Percentiles rank a stretch among this genome's conserved stretches.
Evolutionary conservation across 2,888 invertebrate genomes (phyloP).

Genomic region (Lottia gigantea): DNA sequence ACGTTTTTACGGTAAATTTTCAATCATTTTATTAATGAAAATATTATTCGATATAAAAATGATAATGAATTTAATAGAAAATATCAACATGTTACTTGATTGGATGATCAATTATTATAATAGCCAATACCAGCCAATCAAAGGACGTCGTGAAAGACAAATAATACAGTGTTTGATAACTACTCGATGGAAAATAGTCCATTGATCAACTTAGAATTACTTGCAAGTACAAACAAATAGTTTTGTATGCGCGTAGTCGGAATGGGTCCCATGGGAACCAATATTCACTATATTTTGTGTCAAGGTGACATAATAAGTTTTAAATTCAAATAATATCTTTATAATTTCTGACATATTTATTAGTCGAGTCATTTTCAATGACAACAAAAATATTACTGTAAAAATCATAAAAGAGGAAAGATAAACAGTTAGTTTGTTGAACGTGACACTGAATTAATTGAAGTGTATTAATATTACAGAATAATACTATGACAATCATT

Average conservation of each 20-base stretch:
- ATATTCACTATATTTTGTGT: not conserved
- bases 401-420: too few relatives aligned
- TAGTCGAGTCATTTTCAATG: not conserved
- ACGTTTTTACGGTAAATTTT: too few relatives aligned
- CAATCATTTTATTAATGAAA: too few relatives aligned
- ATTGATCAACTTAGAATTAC: not conserved
- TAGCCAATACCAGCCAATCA: not conserved
- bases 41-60: too few relatives aligned
- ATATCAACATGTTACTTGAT: not conserved
- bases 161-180: not conserved
- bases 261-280: not conserved
- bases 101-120: slow-evolving; percentile 1
- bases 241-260: not conserved
- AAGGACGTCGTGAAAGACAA: not conserved
- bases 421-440: too few relatives aligned
- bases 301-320: not conserved
- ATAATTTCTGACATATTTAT: not conserved
- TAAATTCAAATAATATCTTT: not conserved
- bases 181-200: slow-evolving; percentile 3
- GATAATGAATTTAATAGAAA: not conserved
- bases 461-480: too few relatives aligned
- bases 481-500: too few relatives aligned
- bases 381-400: too few relatives aligned
- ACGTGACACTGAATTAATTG: too few relatives aligned
- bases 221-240: not conserved